Conservation (phyloP, 1,140 invertebrate genomes). For the Drosophila triauraria region DNA sequence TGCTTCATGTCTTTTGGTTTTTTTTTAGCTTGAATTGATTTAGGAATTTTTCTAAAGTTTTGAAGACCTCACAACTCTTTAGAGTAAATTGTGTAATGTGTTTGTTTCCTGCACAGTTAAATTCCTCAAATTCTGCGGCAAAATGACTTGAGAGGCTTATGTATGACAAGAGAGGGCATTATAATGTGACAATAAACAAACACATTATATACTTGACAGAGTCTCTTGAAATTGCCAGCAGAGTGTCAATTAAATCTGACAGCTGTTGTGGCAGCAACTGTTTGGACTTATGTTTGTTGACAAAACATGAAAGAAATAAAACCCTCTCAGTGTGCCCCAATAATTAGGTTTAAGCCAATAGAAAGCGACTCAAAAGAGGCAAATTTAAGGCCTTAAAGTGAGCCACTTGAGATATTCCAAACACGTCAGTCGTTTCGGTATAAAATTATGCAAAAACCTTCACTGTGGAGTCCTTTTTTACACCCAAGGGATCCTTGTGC, state of each 20-base stretch:
- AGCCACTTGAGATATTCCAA: slow-evolving; percentile 26
- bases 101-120: slow-evolving; percentile 1
- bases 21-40: not conserved
- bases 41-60: not conserved
- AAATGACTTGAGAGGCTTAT: not conserved
- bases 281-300: slow-evolving; percentile 1
- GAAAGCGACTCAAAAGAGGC: not conserved
- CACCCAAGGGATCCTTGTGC: slow-evolving; percentile 2
- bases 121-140: not conserved
- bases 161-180: slow-evolving; percentile 1
- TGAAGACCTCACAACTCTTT: not conserved
- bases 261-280: slow-evolving; percentile 15
- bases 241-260: slow-evolving; percentile 21
- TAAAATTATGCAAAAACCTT: slow-evolving; percentile 28
- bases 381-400: slow-evolving; percentile 5
- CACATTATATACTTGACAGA: not conserved
- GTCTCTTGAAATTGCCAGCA: slow-evolving; percentile 10
- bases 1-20: too few species aligned
- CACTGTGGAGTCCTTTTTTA: slow-evolving; percentile 2
- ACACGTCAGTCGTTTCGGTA: slow-evolving; percentile 4
- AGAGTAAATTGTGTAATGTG: not conserved
- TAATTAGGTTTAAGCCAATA: slow-evolving; percentile 17
- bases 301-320: not conserved
- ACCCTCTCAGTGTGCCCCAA: not conserved
- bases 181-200: slow-evolving; percentile 26